These are phyloP conservation scores for Clistopyga incitator DNA, from an alignment of 2,888 invertebrate genomes.

Conservation along the genomic window DNA sequence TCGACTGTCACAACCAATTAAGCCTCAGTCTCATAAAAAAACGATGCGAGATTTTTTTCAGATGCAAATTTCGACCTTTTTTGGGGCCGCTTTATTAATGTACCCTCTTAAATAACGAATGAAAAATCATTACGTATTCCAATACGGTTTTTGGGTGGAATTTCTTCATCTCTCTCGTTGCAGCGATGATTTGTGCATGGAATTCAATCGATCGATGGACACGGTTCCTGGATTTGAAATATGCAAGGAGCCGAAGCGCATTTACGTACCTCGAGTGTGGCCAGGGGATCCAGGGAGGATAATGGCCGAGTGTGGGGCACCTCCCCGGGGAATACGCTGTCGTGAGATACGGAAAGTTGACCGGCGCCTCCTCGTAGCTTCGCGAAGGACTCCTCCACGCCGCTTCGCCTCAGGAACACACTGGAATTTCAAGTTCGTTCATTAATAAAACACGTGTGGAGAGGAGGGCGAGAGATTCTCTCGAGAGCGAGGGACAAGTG, in stretches of 20 bases:
- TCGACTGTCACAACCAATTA: too few species aligned
- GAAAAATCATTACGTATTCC: too few species aligned
- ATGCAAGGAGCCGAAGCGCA: conserved; percentile 30
- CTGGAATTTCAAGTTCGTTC: conserved; percentile 73
- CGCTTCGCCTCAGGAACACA: conserved; percentile 77
- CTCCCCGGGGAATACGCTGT: conserved; percentile 95
- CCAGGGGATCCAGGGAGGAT: conserved; percentile 80
- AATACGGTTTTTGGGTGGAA: too few species aligned
- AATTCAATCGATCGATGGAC: conserved; percentile 6
- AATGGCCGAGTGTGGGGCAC: conserved; percentile 81
- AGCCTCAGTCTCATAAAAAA: too few species aligned
- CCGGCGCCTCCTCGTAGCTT: conserved; percentile 83
- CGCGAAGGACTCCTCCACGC: conserved; percentile 78
- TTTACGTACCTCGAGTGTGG: conserved; percentile 80
- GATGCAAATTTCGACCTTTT: too few species aligned
- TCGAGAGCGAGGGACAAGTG: conserved; percentile 3
- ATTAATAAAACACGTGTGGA: conserved; percentile 58
- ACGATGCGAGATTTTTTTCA: too few species aligned
- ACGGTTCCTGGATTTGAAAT: not conserved
- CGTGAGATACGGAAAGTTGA: conserved; percentile 94
- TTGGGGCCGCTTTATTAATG: too few species aligned
- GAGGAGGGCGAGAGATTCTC: conserved; percentile 27
- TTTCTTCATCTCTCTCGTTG: not conserved
- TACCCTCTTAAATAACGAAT: too few species aligned
- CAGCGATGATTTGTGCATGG: conserved; percentile 36